Percentiles rank a stretch among this genome's conserved stretches.
phyloP scores from a whole-genome alignment of 2,113 vertebrate genomes.

The Prionailurus viverrinus region DNA sequence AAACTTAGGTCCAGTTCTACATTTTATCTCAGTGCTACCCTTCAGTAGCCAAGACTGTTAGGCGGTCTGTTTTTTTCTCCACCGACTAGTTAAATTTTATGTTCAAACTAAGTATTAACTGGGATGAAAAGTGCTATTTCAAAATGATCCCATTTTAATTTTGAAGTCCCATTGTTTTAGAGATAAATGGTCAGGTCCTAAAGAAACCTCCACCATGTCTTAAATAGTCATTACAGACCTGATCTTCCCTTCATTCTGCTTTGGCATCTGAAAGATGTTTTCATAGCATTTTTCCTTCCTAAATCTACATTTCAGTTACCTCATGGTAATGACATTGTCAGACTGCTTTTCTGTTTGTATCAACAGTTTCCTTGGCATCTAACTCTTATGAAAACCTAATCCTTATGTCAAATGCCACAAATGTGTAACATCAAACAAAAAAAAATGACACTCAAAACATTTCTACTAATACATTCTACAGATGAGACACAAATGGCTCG shows the following conservation, averaged over 20 bases:
- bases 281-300: not conserved
- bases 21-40: constrained; percentile 58
- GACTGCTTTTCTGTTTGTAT: constrained; percentile 2
- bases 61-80: not conserved
- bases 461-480: not conserved
- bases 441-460: not conserved
- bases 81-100: constrained; percentile 39
- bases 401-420: constrained; percentile 60
- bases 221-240: not conserved
- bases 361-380: constrained; percentile 66
- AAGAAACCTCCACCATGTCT: constrained; percentile 15
- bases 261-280: constrained; percentile 45
- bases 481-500: not conserved
- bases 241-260: not conserved
- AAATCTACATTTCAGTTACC: not conserved
- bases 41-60: not conserved
- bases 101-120: constrained; percentile 41
- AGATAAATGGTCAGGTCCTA: not conserved
- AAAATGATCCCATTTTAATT: constrained; percentile 18
- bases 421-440: not conserved
- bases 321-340: constrained; percentile 1
- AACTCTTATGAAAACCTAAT: constrained; percentile 17
- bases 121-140: constrained; percentile 30
- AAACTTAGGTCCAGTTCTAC: constrained; percentile 23
- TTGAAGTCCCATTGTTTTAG: not conserved